These are phyloP conservation scores for Fopius arisanus DNA, from an alignment of 1,140 invertebrate species.

Conservation along the genomic window DNA sequence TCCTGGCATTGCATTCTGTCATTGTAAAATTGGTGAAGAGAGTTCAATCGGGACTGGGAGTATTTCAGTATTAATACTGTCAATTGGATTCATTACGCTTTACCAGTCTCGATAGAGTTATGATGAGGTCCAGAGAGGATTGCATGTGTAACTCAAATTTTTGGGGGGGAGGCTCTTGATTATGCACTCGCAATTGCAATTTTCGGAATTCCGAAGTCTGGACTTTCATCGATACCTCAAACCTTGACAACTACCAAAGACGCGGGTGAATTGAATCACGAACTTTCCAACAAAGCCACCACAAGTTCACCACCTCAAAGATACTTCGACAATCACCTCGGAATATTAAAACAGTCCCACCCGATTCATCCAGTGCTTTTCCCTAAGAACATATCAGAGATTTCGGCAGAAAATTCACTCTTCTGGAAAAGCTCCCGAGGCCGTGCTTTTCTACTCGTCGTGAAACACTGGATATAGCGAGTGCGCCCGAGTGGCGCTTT, in stretches of 20 bases:
- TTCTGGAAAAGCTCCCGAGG: slow-evolving; percentile 8
- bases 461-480: neutral
- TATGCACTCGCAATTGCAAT: too few species aligned
- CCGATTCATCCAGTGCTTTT: neutral
- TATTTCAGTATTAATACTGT: neutral
- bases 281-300: neutral
- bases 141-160: too few species aligned
- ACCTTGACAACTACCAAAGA: neutral
- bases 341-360: neutral
- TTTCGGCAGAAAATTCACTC: neutral
- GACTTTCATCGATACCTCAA: neutral
- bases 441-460: neutral
- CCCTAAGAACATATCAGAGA: neutral
- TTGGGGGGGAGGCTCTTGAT: too few species aligned
- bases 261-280: neutral
- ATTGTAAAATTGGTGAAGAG: neutral
- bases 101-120: too few species aligned
- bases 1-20: neutral
- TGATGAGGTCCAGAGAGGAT: too few species aligned
- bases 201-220: neutral
- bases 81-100: too few species aligned
- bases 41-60: neutral
- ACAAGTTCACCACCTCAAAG: neutral
- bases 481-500: slow-evolving; percentile 16
- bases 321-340: neutral